Evolutionary conservation across 2,888 invertebrate genomes (phyloP).

Genomic region (Agriopis aurantiaria): DNA sequence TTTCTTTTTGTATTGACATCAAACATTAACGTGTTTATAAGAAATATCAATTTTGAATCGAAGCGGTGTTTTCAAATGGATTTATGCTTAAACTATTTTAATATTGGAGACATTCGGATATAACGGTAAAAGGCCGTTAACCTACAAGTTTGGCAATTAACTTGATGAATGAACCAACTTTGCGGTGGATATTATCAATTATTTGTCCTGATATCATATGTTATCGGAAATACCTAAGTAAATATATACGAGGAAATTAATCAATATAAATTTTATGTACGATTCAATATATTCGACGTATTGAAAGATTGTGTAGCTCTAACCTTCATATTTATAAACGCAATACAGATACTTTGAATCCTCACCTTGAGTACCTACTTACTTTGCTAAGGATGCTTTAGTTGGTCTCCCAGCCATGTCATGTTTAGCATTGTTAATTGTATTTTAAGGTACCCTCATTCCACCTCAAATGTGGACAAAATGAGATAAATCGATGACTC

Average conservation of each 20-base stretch:
- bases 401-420: too few species aligned
- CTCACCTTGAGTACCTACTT: too few species aligned
- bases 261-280: too few species aligned
- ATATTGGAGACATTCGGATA: slow-evolving; percentile 21
- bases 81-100: slow-evolving; percentile 21
- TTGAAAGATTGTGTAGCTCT: too few species aligned
- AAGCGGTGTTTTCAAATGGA: slow-evolving; percentile 13
- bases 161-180: slow-evolving; percentile 29
- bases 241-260: neutral
- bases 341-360: too few species aligned
- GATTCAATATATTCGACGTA: too few species aligned
- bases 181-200: slow-evolving; percentile 5
- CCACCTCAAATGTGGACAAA: too few species aligned
- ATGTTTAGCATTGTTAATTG: too few species aligned
- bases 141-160: slow-evolving; percentile 37
- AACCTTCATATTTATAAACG: too few species aligned
- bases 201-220: neutral
- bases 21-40: neutral
- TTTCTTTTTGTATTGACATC: slow-evolving; percentile 1
- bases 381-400: too few species aligned
- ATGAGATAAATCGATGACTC: too few species aligned
- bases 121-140: slow-evolving; percentile 41
- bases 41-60: slow-evolving; percentile 4
- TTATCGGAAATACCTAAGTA: neutral
- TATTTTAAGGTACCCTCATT: too few species aligned